Evolutionary conservation across 23 tunicate species (phyloP).

Genomic region (Phallusia fumigata): DNA sequence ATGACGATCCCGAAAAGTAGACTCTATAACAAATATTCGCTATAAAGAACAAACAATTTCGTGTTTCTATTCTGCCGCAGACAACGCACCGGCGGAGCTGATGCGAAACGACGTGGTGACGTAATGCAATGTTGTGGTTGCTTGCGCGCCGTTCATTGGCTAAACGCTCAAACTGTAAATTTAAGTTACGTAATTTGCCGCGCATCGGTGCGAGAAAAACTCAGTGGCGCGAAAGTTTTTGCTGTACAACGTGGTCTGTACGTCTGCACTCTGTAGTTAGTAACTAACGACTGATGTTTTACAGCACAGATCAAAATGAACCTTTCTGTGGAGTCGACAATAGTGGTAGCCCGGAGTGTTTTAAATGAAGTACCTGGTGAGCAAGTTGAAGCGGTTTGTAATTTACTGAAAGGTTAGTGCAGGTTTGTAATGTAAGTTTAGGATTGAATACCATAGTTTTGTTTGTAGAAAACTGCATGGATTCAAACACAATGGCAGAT

Average conservation of each 20-base stretch:
- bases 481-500: not conserved
- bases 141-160: no score
- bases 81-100: no score
- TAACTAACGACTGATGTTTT: not conserved
- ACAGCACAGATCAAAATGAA: no score
- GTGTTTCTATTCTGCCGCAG: not conserved
- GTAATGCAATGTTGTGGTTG: no score
- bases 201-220: not conserved
- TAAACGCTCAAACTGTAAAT: no score
- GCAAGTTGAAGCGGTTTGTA: not conserved
- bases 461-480: conserved; percentile 5
- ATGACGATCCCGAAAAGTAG: no score
- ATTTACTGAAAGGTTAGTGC: conserved; percentile 3
- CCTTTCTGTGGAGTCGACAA: not conserved
- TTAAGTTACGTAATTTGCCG: no score
- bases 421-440: not conserved
- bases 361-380: not conserved
- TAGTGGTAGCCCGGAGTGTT: no score
- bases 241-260: not conserved
- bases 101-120: no score
- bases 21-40: not conserved
- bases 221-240: not conserved
- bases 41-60: not conserved
- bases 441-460: no score
- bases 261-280: not conserved